Base-by-base conservation (phyloP, 2,888 invertebrate species). In the Torymus auratus region DNA sequence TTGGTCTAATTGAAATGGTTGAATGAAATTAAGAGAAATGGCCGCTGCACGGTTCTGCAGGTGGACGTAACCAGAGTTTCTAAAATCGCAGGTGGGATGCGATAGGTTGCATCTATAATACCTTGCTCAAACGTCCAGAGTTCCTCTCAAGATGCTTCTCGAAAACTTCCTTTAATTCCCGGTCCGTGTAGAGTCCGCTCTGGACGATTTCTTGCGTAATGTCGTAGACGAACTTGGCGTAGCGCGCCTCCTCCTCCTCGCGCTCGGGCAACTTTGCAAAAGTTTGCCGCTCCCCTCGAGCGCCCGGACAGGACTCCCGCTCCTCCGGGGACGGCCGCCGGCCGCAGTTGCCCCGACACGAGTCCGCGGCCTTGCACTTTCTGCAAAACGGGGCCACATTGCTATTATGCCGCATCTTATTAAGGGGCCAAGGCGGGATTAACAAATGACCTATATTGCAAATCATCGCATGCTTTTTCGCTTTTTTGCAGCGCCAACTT, bases 151-250 rank as follows among this genome's bases (percentile, higher is more conserved):
- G 86, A 85, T 94, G 93, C 75, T 91, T 91, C 65, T 91, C 90
- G 82, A 93, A 93, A 2, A 93, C 91, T 71, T 88, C 88, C 83
- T 91, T 90, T 78, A 94, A 90, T 82, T 93, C 92, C 69, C 90
- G 89, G 84, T 93, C 92, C 1, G 91, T 92, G 83, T 92, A 93
- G 28, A 92, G 88, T 74, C 92, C 92, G 85, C 92, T 91, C 55
- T 90, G 86, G 65, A 93, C 91, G 80, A 93, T 93, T 84, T 93
- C 93, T 85, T 92, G 92, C 0, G 93, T 93, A 56, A 94, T 92
- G 23, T 91, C 91, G 68, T 91, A 91, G 1, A 91, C 84, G 81
- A 92, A 92, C 79, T 90, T 90, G 0, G 91, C 86, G 72, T 92
- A 92, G 58, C 88, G 86, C 10, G 86, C 85, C 75, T 91, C 89